These are phyloP conservation scores for Falco punctatus DNA, from an alignment of 2,113 vertebrate genomes.

Conservation along the genomic window DNA sequence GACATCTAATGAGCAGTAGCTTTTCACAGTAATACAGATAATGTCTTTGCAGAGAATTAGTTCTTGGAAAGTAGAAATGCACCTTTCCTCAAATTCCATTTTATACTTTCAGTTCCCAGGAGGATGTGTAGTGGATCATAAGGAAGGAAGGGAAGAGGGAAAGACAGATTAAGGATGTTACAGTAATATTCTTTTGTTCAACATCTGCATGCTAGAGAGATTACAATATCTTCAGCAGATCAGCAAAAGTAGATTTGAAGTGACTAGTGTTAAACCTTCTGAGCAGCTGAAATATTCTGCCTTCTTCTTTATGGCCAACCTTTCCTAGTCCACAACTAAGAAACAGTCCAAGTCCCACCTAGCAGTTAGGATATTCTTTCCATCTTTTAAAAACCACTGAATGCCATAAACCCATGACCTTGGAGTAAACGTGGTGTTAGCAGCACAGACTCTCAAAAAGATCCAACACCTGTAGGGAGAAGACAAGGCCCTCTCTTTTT, in stretches of 20 bases:
- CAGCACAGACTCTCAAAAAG: not conserved
- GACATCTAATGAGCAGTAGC: slow-evolving; percentile 64
- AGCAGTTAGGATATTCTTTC: not conserved
- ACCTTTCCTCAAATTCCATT: slow-evolving; percentile 85
- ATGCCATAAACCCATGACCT: not conserved
- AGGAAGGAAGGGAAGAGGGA: slow-evolving; percentile 28
- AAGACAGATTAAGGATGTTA: slow-evolving; percentile 87
- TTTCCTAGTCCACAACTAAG: not conserved
- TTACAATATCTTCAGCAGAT: slow-evolving; percentile 88
- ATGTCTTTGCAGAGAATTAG: slow-evolving; percentile 77
- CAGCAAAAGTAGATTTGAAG: slow-evolving; percentile 82
- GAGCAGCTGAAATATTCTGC: slow-evolving; percentile 46
- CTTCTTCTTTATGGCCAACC: not conserved
- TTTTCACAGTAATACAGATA: slow-evolving; percentile 77
- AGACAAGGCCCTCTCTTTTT: not conserved
- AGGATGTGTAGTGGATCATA: slow-evolving; percentile 71
- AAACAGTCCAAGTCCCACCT: not conserved
- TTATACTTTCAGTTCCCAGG: slow-evolving; percentile 82
- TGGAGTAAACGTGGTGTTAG: not conserved
- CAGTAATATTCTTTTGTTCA: slow-evolving; percentile 86
- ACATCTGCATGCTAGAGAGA: slow-evolving; percentile 84
- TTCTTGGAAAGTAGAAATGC: slow-evolving; percentile 78
- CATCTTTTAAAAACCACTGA: not conserved
- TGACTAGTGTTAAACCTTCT: slow-evolving; percentile 78
- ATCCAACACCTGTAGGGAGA: not conserved